Base-by-base conservation (phyloP, 2,888 invertebrate species). In the Drosophila nigricruria region DNA sequence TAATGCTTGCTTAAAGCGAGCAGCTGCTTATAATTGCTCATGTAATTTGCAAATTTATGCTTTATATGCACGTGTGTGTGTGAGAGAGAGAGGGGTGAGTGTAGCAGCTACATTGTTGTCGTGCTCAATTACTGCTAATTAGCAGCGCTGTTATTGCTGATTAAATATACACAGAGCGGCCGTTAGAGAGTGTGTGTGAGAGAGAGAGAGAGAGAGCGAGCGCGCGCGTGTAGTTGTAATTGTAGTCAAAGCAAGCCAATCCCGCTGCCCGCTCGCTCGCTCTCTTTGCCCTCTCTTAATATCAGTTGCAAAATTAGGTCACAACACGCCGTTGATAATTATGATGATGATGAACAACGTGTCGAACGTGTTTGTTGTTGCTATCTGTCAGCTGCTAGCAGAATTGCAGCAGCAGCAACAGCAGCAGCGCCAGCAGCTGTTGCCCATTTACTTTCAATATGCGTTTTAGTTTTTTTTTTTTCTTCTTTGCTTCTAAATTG, bases 241-340 rank as follows among this genome's bases (percentile, higher is more conserved):
- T 27, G 66, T 42, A 56, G 42, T 30, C 32, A 50, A 58, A 60
- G 61, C 16, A 34, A 23, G 32, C 32, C 54, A 27, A 56, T 40
- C 57, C 32, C 16, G n/a, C 34, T 27, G n/a, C 47, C 23, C 25
- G 49, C 57, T 23, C 34, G 9, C 58, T 12, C 52, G 1, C 47
- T 40, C 12, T 10, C 43, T 38, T 20, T 14, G n/a, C 5, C 34
- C n/a, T 27, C 34, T 40, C 36, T 40, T 79, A 82, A 89, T 83
- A 89, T 88, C 79, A 82, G 79, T 88, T 76, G 90, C 70, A 64
- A 85, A 85, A 89, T 88, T 85, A 65, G 84, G 84, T 85, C 90
- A 89, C 70, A 74, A 45, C 45, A 60, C 70, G 30, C 66, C 56
- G 34, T 56, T 58, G 64, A 77, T 80, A 71, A 80, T 77, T 77